Evolutionary conservation across 2,113 vertebrate genomes (phyloP), one percentile per base, ranked within the genome.

Genomic region (Xenopus laevis): DNA sequence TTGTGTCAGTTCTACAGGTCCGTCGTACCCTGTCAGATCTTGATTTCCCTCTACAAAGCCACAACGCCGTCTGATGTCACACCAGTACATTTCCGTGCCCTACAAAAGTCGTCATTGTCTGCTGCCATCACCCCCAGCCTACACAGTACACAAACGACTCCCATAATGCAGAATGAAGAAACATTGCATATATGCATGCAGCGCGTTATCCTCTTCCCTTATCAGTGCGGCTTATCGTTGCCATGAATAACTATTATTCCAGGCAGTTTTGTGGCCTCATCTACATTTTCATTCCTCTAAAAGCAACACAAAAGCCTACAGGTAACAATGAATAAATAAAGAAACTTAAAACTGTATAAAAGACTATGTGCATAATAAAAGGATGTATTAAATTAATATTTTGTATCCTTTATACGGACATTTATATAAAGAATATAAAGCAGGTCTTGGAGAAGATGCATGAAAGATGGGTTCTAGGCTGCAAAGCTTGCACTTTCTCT

Each of bases 21-120:
- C 15, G 33, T 33, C 61, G 10, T 44, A 45, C 60, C 47, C 60
- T 62, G 16, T 30, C 62, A 33, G 18, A 71, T 71, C 44, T 60
- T 23, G 18, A 60, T 21, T 71, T 63, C 50, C 30, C 30, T 50
- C 15, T 50, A 50, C 4, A 65, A 44, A 18, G 53, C 33, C 6
- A 1, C 33, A 9, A 40, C 33, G 33, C 61, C 7, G 1, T 47
- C 2, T 47, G 46, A 47, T 50, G 72, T 67, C 18, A 63, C 71
- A 68, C 13, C 23, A 57, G 45, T 68, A 62, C 55, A 67, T 74
- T 74, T 74, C 64, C 40, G 20, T 67, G 63, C 57, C 63, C 20
- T 20, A 73, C 71, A 74, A 63, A 74, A 44, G 65, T n/a, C 53
- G n/a, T 74, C 72, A 68, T 74, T 67, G 72, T 74, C 70, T 65